Base-by-base conservation (phyloP, 2,797 vertebrate species). In the Brachyrhaphis roseni region DNA sequence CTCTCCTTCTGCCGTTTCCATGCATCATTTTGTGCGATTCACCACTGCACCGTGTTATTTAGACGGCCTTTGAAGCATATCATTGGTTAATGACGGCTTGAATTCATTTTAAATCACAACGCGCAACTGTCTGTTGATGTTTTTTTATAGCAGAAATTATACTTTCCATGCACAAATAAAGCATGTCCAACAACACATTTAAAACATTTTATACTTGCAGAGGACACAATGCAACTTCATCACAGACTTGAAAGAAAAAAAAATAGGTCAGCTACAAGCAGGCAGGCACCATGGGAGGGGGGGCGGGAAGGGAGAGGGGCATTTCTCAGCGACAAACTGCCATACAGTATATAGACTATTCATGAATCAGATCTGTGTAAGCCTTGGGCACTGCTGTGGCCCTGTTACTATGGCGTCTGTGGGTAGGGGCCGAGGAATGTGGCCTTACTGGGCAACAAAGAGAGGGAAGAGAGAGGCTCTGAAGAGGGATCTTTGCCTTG, bases 281-380 rank as follows among this genome's bases (percentile, higher is more conserved):
- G 78, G 83, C 87, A 85, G 85, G 91, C 90, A 81, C 84, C 78
- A 79, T 79, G 43, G 85, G 76, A 90, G 64, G 77, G 78, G 86
- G 75, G 85, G 82, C 84, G 51, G 78, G 76, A 88, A 51, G 88
- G 75, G 83, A 82, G 84, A 77, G 90, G 86, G 87, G 84, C 66
- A 85, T 87, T 91, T 93, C 91, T 91, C 87, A 90, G 90, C n/a
- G 83, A 93, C 93, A 93, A 90, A 86, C 91, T 91, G 86, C 91
- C 89, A 93, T 94, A 95, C 94, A 95, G 94, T 95, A 93, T 84
- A 93, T 91, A 79, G 91, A 93, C 89, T 90, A 93, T 90, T 95
- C 92, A 95, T 95, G 93, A 95, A 94, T 95, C 93, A 93, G 92
- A 91, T 88, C 90, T 93, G 92, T 94, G 93, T 93, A 91, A 94